Evolutionary conservation across 2,888 invertebrate species (phyloP), one percentile per base, ranked within the genome.

Genomic region (Drosophila putrida): DNA sequence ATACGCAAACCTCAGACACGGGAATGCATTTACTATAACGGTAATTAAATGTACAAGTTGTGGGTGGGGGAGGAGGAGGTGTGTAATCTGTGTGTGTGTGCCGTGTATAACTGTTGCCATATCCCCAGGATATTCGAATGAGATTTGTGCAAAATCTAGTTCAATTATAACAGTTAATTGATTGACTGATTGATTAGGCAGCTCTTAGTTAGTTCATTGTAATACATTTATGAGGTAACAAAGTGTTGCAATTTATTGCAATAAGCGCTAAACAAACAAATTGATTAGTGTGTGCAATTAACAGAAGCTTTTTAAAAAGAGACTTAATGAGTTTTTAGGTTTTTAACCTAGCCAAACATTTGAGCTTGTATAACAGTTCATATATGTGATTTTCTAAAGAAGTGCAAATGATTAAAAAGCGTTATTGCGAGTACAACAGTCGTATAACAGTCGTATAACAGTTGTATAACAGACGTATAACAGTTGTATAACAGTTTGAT

Each of bases 1-100:
- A 33, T 36, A 1, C 35, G 49, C 44, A 53, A 67, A 61, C 49
- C 54, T 54, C 47, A 49, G 60, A 75, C 57, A 75, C 69, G 55
- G 60, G 60, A 75, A 75, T 75, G 75, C 75, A 74, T 61, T 75
- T 64, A 60, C 57, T 68, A 64, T 46, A 69, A 57, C 57, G 60
- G 60, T 78, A 78, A 74, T 64, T 74, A 63, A 78, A 61, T 68
- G 51, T 44, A 73, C 44, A 49, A 73, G 28, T 55, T 55, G 44
- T 31, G n/a, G 38, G 38, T 31, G 9, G 31, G n/a, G 31, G 28
- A 6, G 28, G 25, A 8, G 11, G 11, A 2, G 28, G 13, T 4
- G 1, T n/a, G 53, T 39, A 6, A 0, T n/a, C 13, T 13, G 20
- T 15, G 10, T 31, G 59, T 35, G 39, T 31, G 49, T 11, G 13